Conservation (phyloP, 1,140 invertebrate species). For the Calycopis cecrops region DNA sequence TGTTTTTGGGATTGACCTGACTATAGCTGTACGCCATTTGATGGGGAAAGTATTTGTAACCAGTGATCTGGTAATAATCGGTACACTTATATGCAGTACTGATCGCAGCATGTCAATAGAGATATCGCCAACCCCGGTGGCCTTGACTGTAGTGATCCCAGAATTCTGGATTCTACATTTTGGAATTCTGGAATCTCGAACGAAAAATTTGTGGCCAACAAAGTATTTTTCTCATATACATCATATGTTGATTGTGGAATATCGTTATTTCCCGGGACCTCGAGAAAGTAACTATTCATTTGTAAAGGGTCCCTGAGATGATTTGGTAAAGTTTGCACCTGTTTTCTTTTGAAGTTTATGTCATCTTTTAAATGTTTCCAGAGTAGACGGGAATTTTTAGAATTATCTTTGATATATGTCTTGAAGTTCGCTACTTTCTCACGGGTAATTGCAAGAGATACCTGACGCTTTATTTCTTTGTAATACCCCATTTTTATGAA, state of each 20-base stretch:
- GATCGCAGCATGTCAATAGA: conserved; percentile 16
- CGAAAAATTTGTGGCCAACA: conserved; percentile 11
- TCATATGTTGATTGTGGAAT: no score
- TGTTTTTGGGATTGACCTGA: no score
- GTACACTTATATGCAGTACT: no score
- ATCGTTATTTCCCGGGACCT: no score
- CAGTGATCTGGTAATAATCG: no score
- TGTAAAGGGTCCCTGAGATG: conserved; percentile 14
- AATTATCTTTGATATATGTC: background rate
- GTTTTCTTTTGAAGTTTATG: no score
- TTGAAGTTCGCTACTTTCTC: conserved; percentile 4
- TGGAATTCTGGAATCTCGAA: conserved; percentile 4
- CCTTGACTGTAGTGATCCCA: conserved; percentile 21
- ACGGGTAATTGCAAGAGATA: background rate
- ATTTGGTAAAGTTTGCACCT: background rate
- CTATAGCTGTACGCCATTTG: no score
- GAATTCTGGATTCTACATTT: conserved; percentile 15
- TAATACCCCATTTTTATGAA: background rate
- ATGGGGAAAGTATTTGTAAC: no score
- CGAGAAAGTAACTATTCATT: conserved; percentile 21
- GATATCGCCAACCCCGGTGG: conserved; percentile 22
- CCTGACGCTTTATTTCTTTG: background rate
- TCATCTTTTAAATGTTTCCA: conserved; percentile 13
- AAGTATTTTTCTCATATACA: no score
- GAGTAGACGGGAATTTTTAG: background rate